Base-by-base conservation (phyloP, 1,140 invertebrate species). In the Pogonus chalceus region DNA sequence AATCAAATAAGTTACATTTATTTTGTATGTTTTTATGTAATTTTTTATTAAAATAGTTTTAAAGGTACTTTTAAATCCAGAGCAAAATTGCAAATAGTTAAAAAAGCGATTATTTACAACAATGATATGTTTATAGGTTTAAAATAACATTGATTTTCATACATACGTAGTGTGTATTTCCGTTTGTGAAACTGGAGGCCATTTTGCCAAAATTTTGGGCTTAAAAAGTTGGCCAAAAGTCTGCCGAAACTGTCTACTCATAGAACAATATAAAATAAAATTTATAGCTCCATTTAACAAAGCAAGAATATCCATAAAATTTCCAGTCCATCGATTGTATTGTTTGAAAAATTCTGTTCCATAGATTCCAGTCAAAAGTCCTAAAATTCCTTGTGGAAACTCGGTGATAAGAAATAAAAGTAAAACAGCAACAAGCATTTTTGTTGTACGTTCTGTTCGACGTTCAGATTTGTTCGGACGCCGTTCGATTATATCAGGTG, bases 251-350 rank as follows among this genome's bases (percentile, higher is more conserved):
- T 95, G 92, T 46, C 87, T 77, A 35, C 88, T 92, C 93, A 96
- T 97, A 22, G 86, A 83, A 60, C 92, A 96, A 67, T 96, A 97
- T 3, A 97, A 77, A 37, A 97, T 85, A 67, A 97, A 96, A 66
- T 94, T 96, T 37, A 96, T 86, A 4, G 90, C 87, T 3, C 89
- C 90, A 72, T 96, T 97, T 51, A 96, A 71, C 2, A 97, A 72
- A 0, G 93, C 93, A 50, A 96, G 70, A 18, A 95, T 81, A 67
- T 97, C 94, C 86, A 95, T 91, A 7, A 96, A 61, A 66, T 94
- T 90, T 0, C 90, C 91, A 49, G 94, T 85, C 23, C 83, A 80
- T 69, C 80, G 75, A 62, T 89, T 90, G 64, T 86, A 89, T 46
- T 73, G 76, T 20, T 77, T 68, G 59, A 90, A 88, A 65, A 90